These are phyloP conservation scores for Platycnemis pennipes DNA, from an alignment of 2,888 invertebrate species.

Conservation along the genomic window DNA sequence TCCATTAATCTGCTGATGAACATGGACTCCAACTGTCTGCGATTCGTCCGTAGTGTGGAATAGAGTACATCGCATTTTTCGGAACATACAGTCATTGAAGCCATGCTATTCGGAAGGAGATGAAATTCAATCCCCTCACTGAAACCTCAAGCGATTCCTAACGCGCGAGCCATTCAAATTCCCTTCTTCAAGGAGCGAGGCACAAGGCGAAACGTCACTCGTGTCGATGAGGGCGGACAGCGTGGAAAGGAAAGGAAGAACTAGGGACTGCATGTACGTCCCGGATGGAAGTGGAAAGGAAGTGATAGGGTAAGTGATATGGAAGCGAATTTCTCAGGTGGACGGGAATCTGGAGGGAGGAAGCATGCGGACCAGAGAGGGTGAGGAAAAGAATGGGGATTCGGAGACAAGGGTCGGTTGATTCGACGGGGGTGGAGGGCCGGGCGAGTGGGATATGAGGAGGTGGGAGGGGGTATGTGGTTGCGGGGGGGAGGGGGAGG, in stretches of 20 bases:
- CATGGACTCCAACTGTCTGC: no score
- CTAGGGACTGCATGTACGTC: neutral
- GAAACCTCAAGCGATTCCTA: no score
- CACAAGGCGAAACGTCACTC: neutral
- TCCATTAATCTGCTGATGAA: no score
- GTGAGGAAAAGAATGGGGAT: neutral
- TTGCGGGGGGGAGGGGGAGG: neutral
- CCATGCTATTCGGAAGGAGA: no score
- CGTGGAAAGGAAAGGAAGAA: neutral
- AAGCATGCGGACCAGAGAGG: neutral
- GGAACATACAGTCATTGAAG: no score
- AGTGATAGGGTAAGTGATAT: neutral
- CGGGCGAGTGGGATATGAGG: constrained; percentile 40
- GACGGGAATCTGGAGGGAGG: neutral
- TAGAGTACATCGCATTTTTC: no score
- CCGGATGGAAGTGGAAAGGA: neutral
- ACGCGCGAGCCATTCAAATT: no score
- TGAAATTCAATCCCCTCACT: no score
- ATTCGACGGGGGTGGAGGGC: neutral
- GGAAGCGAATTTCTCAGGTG: neutral
- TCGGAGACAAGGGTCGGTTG: neutral
- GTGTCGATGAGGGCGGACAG: neutral
- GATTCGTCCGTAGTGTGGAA: no score
- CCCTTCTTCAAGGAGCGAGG: no score
- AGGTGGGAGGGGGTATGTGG: neutral